Percentiles rank a stretch among this genome's conserved stretches.
Evolutionary conservation across 1,140 invertebrate genomes (phyloP).

Genomic region (Macrotrachela quadricornifera): DNA sequence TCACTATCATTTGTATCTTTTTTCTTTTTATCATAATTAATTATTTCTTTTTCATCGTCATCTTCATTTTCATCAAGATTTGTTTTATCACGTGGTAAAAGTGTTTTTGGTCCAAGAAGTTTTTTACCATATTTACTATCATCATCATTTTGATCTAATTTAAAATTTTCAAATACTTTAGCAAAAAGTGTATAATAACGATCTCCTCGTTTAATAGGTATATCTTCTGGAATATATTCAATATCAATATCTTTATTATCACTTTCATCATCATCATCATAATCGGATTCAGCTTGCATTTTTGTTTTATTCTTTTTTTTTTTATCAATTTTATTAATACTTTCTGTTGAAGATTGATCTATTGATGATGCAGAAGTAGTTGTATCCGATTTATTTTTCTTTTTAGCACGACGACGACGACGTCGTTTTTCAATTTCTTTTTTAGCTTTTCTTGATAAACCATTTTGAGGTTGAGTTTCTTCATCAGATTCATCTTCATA

Average conservation of each 20-base stretch:
- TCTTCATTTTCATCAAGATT: not conserved
- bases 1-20: conserved; percentile 18
- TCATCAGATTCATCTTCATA: too few species aligned
- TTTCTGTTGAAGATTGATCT: too few species aligned
- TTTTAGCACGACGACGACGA: too few species aligned
- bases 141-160: not conserved
- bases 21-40: not conserved
- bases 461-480: too few species aligned
- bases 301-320: too few species aligned
- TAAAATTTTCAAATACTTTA: not conserved
- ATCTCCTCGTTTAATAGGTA: not conserved
- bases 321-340: too few species aligned
- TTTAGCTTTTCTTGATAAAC: too few species aligned
- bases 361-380: too few species aligned
- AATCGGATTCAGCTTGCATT: too few species aligned
- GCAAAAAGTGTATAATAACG: not conserved
- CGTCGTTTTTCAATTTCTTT: too few species aligned
- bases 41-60: not conserved
- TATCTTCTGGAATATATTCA: not conserved
- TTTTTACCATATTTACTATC: not conserved
- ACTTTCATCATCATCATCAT: not conserved
- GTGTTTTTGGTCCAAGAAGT: not conserved
- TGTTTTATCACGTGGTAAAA: not conserved
- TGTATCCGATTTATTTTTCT: too few species aligned
- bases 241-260: not conserved